Evolutionary conservation across 2,888 invertebrate genomes (phyloP).

Genomic region (Drosophila multiciliata): DNA sequence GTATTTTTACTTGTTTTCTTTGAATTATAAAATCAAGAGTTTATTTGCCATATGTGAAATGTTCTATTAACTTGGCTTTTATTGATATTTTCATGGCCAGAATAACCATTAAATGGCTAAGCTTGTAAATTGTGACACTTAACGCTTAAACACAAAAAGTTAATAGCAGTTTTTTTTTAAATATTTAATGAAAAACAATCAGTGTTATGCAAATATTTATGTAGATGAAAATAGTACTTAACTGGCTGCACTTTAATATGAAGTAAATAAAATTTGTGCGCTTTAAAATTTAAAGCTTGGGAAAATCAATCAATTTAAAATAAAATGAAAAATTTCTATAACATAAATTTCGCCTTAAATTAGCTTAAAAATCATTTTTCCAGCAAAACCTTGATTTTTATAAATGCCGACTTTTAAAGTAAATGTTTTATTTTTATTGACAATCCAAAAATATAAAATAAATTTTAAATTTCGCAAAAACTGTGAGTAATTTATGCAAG

Average conservation of each 20-base stretch:
- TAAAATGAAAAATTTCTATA: background rate
- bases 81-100: background rate
- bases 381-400: background rate
- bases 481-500: slow-evolving; percentile 8
- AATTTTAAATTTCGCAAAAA: background rate
- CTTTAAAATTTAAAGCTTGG: background rate
- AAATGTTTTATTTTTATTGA: background rate
- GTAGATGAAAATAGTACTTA: too few species aligned
- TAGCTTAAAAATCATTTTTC: background rate
- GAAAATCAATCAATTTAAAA: background rate
- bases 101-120: background rate
- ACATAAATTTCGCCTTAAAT: background rate
- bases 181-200: background rate
- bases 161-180: background rate
- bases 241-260: too few species aligned
- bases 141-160: background rate
- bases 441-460: background rate
- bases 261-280: background rate
- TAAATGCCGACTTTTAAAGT: background rate
- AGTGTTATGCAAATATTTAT: background rate
- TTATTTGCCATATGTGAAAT: background rate
- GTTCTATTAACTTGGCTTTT: background rate
- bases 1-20: background rate
- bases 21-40: background rate
- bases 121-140: background rate